Evolutionary conservation across 2,113 vertebrate species (phyloP).

Genomic region (Paramormyrops kingsleyae): DNA sequence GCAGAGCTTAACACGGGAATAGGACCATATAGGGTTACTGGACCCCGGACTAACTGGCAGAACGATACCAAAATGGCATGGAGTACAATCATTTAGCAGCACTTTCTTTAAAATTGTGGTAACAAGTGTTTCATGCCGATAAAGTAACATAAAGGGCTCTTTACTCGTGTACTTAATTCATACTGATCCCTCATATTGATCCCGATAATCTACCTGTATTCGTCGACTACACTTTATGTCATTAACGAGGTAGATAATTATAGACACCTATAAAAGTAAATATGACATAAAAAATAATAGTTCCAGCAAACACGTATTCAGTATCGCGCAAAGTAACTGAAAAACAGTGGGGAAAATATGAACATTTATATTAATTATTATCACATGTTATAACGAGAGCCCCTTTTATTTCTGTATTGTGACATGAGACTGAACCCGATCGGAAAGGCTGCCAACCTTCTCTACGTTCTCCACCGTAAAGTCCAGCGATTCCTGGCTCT

Average conservation of each 20-base stretch:
- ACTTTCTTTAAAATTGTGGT: neutral
- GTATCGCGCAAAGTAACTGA: neutral
- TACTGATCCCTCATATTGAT: neutral
- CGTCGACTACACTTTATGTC: neutral
- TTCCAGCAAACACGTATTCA: neutral
- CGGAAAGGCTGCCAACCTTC: slow-evolving; percentile 65
- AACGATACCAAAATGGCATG: neutral
- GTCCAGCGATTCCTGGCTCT: slow-evolving; percentile 68
- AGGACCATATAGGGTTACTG: neutral
- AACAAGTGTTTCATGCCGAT: neutral
- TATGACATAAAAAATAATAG: neutral
- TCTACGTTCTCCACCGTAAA: slow-evolving; percentile 96
- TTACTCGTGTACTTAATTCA: neutral
- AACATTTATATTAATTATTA: neutral
- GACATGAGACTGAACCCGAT: neutral
- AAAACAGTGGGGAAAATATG: neutral
- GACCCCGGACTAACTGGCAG: neutral
- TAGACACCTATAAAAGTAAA: neutral
- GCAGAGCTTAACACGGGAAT: neutral
- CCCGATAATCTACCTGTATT: neutral
- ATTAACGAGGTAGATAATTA: neutral
- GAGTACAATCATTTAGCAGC: neutral
- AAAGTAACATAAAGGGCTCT: neutral
- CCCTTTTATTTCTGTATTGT: neutral
- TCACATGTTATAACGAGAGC: neutral